These are phyloP conservation scores for Sceloporus undulatus DNA, from an alignment of 2,113 vertebrate genomes.

Conservation along the genomic window DNA sequence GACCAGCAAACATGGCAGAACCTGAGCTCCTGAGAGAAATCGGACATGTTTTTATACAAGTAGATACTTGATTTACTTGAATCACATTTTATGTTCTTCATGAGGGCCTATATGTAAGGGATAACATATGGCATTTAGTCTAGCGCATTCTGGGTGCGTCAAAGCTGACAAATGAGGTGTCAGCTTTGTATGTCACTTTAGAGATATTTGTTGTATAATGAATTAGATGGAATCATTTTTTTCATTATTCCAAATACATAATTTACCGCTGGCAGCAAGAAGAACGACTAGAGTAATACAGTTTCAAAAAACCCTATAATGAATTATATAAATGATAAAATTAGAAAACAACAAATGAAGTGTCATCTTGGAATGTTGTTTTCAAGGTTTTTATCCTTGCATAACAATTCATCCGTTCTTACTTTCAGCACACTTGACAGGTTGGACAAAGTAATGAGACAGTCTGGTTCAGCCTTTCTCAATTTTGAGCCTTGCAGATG, in stretches of 20 bases:
- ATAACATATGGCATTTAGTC: conserved; percentile 23
- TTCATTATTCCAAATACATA: neutral
- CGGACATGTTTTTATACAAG: neutral
- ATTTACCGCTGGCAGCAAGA: neutral
- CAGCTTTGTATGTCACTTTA: conserved; percentile 36
- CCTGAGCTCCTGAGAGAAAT: too few species aligned
- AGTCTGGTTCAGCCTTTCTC: neutral
- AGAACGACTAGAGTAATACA: neutral
- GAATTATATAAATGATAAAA: neutral
- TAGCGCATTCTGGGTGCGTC: neutral
- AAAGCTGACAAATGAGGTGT: conserved; percentile 17
- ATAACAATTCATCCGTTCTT: neutral
- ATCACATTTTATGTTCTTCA: neutral
- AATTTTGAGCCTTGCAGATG: too few species aligned
- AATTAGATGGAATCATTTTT: conserved; percentile 10
- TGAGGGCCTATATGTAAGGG: neutral
- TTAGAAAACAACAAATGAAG: neutral
- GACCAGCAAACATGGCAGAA: too few species aligned
- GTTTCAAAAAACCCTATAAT: neutral
- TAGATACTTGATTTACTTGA: neutral
- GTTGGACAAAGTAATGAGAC: conserved; percentile 14
- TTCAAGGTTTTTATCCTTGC: rapidly evolving
- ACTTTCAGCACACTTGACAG: neutral
- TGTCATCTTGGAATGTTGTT: neutral
- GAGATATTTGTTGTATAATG: neutral